Base-by-base conservation (phyloP, 2,113 vertebrate genomes). In the Clinocottus analis region DNA sequence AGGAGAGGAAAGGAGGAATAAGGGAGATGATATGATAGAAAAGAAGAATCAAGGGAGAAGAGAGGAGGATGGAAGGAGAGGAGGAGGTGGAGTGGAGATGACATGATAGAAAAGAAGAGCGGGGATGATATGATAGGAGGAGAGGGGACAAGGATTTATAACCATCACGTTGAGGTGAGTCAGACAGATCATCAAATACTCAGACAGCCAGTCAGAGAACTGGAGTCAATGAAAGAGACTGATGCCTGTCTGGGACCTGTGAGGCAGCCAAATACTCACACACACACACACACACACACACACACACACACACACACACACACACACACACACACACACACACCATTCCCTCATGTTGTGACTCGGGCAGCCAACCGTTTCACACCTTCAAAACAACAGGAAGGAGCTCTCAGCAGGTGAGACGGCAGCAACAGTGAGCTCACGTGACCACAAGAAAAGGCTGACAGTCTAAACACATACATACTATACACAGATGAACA, bases 141-240 rank as follows among this genome's bases (percentile, higher is more conserved):
- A 49, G 71, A 74, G 33, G 62, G 56, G 61, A 43, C 70, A 61
- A 84, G 73, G 71, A 79, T 70, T 74, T 85, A 29, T 62, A 76
- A 33, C 21, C 59, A 72, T 53, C 58, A 72, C 73, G 67, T 39
- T 60, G 71, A 79, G 66, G 58, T 85, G 87, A 91, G 77, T 89
- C 87, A 92, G 61, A 82, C 59, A 82, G 75, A 81, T 72, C 74
- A 89, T 91, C 87, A 89, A 79, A 89, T 84, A 79, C 89, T 84
- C 79, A 91, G 92, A 90, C 86, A 85, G 58, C 53, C 82, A 75
- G 53, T 76, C 83, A 90, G 79, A 85, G 59, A 56, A 25, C 5
- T 58, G 39, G 53, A 90, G 74, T 90, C 77, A 85, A 80, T 74
- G 84, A 77, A 85, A 86, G 55, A 91, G 71, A 88, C 74, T 59